These are phyloP conservation scores for Poecilia wingei DNA, from an alignment of 2,797 vertebrate genomes.

Conservation along the genomic window DNA sequence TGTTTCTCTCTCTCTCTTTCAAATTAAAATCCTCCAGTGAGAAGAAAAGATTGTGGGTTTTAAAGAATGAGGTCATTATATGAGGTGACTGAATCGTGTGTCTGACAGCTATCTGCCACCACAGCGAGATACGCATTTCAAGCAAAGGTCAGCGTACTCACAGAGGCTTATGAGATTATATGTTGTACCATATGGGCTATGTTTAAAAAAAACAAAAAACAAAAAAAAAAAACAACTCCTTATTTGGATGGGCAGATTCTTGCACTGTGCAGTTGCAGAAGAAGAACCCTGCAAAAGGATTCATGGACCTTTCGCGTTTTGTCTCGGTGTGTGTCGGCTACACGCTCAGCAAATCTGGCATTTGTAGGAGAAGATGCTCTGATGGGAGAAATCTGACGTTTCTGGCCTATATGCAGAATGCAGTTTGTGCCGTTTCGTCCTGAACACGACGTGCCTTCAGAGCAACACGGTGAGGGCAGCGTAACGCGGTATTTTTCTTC, in stretches of 20 bases:
- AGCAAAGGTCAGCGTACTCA: slow-evolving; percentile 45
- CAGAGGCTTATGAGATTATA: slow-evolving; percentile 12
- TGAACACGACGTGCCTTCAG: neutral
- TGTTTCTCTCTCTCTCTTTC: neutral
- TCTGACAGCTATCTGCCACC: slow-evolving; percentile 63
- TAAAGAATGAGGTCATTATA: slow-evolving; percentile 58
- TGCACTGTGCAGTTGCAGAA: neutral
- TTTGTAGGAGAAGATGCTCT: neutral
- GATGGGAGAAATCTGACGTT: neutral
- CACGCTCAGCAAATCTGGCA: neutral
- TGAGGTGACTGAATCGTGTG: slow-evolving; percentile 49
- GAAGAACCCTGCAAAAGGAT: neutral
- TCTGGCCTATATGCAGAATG: neutral
- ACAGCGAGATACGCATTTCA: slow-evolving; percentile 57
- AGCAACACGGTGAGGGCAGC: neutral
- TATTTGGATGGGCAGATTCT: neutral
- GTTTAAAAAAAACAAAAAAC: neutral
- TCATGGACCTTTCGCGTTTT: neutral
- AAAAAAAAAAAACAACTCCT: neutral
- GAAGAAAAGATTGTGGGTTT: slow-evolving; percentile 4
- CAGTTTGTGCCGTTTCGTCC: neutral
- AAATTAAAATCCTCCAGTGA: slow-evolving; percentile 4
- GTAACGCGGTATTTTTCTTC: neutral
- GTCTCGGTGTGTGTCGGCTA: neutral
- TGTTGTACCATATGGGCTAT: neutral